phyloP scores from a whole-genome alignment of 2,113 vertebrate species.

The Turdus rufiventris region DNA sequence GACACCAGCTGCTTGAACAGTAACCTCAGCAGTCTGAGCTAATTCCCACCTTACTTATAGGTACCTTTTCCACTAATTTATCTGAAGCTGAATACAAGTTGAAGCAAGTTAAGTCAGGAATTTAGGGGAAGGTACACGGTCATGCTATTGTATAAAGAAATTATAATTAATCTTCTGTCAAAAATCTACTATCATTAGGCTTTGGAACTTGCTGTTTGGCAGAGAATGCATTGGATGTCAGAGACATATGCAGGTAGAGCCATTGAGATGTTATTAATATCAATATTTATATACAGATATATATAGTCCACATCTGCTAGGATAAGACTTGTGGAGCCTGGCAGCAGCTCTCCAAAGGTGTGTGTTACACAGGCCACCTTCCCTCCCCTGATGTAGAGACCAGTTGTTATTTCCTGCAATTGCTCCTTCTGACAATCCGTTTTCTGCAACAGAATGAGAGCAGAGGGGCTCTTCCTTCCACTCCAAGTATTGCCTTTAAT shows the following conservation, averaged over 20 bases:
- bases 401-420: background rate
- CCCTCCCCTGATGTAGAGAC: background rate
- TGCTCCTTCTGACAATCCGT: background rate
- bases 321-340: background rate
- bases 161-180: background rate
- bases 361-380: background rate
- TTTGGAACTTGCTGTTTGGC: background rate
- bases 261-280: background rate
- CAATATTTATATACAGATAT: background rate
- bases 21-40: background rate
- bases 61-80: background rate
- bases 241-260: background rate
- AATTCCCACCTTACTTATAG: background rate
- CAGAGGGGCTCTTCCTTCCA: background rate
- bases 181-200: background rate
- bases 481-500: background rate
- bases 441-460: background rate
- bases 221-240: background rate
- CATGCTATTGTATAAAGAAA: background rate
- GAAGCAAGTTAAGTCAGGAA: background rate
- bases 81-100: background rate
- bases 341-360: background rate
- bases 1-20: background rate
- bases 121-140: background rate
- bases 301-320: background rate